Evolutionary conservation across 1,140 invertebrate genomes (phyloP), one percentile per base, ranked within the genome.

Genomic region (Drosophila pectinifera): DNA sequence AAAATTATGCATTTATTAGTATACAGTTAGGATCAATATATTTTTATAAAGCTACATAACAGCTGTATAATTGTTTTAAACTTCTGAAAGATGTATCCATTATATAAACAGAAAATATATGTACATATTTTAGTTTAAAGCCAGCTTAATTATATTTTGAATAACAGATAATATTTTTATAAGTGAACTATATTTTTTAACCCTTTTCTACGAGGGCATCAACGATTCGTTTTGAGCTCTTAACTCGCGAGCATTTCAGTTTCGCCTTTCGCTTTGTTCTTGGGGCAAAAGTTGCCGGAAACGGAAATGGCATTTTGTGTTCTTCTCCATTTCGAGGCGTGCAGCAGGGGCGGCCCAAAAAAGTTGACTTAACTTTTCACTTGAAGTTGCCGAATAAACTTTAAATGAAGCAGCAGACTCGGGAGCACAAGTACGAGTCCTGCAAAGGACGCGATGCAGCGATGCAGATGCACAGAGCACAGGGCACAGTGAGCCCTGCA

Each of bases 241-340:
- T 2, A 22, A 3, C 24, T 20, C 4, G 2, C 24, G 10, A 34
- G 58, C 8, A 57, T 67, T 79, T 70, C 61, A 48, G 48, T 54
- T 63, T 64, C 55, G 55, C 41, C 48, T 36, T 22, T 53, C 36
- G 62, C 67, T 88, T 80, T 88, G 83, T 86, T 86, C 65, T 78
- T 81, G 62, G 63, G 54, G 73, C 48, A 78, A 84, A 84, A 84
- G 69, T 89, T 89, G 73, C 85, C 84, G 84, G 84, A 89, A 89
- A 84, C 80, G 84, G 84, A 89, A 89, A 89, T 89, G 77, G 80
- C 85, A 89, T 90, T 89, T 88, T 85, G 83, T 88, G 84, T 76
- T 76, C 73, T 76, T 73, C 76, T 65, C 43, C 59, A 65, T 65
- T 76, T 68, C 48, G 41, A 55, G 38, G 26, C 20, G 49, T 28